These are phyloP conservation scores for Oncorhynchus clarkii DNA, from an alignment of 2,113 vertebrate genomes.

Conservation along the genomic window DNA sequence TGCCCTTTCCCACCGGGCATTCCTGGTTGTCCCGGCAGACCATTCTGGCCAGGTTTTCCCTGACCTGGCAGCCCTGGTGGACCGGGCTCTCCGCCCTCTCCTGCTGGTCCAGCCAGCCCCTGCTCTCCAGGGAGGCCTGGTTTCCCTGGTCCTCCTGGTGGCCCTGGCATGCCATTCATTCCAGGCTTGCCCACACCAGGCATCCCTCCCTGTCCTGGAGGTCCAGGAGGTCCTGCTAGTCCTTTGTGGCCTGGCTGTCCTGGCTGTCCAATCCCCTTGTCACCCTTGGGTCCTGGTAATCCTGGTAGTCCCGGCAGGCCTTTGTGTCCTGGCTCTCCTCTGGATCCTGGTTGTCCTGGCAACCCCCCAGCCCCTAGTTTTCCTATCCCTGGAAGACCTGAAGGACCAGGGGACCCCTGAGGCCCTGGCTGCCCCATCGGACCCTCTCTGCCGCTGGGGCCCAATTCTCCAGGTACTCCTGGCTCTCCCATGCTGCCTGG, in stretches of 20 bases:
- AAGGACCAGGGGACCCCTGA: conserved; percentile 84
- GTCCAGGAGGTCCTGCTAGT: conserved; percentile 81
- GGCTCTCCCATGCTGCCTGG: conserved; percentile 84
- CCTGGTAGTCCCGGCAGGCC: conserved; percentile 87
- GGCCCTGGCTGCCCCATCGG: conserved; percentile 84
- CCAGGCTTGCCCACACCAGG: conserved; percentile 91
- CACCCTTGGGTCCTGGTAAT: conserved; percentile 90
- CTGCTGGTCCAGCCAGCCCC: conserved; percentile 80
- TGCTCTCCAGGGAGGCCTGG: conserved; percentile 83
- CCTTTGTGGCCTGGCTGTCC: conserved; percentile 90
- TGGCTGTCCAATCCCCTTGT: conserved; percentile 86
- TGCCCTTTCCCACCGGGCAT: conserved; percentile 89
- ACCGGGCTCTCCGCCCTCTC: conserved; percentile 82
- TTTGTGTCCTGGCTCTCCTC: conserved; percentile 91
- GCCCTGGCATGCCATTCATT: conserved; percentile 85
- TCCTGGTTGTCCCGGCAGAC: conserved; percentile 88
- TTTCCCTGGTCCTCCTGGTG: conserved; percentile 83
- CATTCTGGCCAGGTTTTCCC: conserved; percentile 87
- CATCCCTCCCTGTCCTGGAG: conserved; percentile 83
- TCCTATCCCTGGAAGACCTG: conserved; percentile 88
- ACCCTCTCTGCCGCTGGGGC: conserved; percentile 83
- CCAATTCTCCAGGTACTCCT: conserved; percentile 86
- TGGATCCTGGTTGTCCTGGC: conserved; percentile 85
- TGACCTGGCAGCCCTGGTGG: conserved; percentile 85
- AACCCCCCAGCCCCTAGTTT: conserved; percentile 86